phyloP scores from a whole-genome alignment of 2,797 vertebrate species.

The Myripristis murdjan region DNA sequence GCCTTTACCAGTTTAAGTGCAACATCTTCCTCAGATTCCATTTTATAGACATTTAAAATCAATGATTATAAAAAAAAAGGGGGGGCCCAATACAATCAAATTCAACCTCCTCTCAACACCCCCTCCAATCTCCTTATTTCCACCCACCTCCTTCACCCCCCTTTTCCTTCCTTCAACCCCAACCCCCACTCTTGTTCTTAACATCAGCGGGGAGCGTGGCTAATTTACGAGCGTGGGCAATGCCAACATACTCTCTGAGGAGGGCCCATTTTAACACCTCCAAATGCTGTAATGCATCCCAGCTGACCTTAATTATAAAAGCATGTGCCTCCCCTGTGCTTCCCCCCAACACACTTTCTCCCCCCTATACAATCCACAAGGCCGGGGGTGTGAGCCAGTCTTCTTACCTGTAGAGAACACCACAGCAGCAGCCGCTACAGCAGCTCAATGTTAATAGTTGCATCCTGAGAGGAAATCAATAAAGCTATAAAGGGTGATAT shows the following conservation, averaged over 20 bases:
- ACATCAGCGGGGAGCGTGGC: constrained; percentile 79
- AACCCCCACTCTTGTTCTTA: constrained; percentile 54
- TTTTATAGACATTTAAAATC: constrained; percentile 51
- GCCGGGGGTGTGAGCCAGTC: constrained; percentile 75
- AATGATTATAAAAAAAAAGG: constrained; percentile 37
- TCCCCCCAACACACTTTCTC: constrained; percentile 12
- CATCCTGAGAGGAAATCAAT: constrained; percentile 90
- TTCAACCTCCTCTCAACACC: constrained; percentile 54
- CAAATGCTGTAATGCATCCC: constrained; percentile 90
- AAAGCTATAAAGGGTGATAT: constrained; percentile 89
- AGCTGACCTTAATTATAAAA: constrained; percentile 91
- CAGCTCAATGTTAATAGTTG: constrained; percentile 88
- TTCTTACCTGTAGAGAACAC: constrained; percentile 84
- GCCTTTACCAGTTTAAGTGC: constrained; percentile 28
- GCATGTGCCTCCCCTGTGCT: constrained; percentile 81
- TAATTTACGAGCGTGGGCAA: constrained; percentile 87
- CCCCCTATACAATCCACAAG: constrained; percentile 60
- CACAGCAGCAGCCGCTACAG: constrained; percentile 75
- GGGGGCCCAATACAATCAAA: constrained; percentile 65
- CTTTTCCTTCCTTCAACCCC: constrained; percentile 5
- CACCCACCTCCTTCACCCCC: constrained; percentile 2
- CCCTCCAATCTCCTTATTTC: constrained; percentile 47
- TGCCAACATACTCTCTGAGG: constrained; percentile 87
- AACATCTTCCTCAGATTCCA: constrained; percentile 37
- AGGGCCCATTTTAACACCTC: constrained; percentile 89